Evolutionary conservation across 1,140 invertebrate genomes (phyloP).

Genomic region (Eumaeus atala): DNA sequence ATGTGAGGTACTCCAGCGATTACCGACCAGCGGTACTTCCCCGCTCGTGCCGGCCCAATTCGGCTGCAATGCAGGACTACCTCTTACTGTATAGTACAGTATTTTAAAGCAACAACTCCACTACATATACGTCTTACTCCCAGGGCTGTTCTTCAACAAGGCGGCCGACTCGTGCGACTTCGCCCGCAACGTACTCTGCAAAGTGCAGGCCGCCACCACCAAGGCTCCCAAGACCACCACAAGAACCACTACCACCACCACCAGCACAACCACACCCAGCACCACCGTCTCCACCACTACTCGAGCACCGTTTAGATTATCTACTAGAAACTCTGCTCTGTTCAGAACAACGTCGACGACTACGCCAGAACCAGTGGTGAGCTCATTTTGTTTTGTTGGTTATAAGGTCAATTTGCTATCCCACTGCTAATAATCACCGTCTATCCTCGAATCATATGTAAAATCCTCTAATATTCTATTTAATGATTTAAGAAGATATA

Average conservation of each 20-base stretch:
- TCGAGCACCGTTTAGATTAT: constrained; percentile 58
- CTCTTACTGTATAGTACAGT: too few species aligned
- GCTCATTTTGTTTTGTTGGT: neutral
- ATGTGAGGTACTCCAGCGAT: too few species aligned
- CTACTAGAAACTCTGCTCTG: constrained; percentile 46
- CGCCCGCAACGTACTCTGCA: constrained; percentile 89
- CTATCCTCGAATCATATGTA: too few species aligned
- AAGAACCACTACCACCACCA: constrained; percentile 64
- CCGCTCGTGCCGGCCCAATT: too few species aligned
- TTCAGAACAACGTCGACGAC: constrained; percentile 70
- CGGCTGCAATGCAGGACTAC: too few species aligned
- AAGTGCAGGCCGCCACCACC: constrained; percentile 68
- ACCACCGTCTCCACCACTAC: constrained; percentile 67
- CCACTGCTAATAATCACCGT: too few species aligned
- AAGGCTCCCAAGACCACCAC: constrained; percentile 68
- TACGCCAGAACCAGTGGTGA: constrained; percentile 55
- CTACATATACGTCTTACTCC: neutral
- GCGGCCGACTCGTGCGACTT: constrained; percentile 94
- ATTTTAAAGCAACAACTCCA: too few species aligned
- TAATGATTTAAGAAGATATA: too few species aligned
- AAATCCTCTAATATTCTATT: too few species aligned
- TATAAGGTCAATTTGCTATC: neutral
- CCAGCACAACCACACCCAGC: constrained; percentile 60
- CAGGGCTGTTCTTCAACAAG: constrained; percentile 92
- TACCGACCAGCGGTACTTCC: too few species aligned